These are phyloP conservation scores for Periplaneta americana DNA, from an alignment of 1,140 invertebrate genomes.

Conservation along the genomic window DNA sequence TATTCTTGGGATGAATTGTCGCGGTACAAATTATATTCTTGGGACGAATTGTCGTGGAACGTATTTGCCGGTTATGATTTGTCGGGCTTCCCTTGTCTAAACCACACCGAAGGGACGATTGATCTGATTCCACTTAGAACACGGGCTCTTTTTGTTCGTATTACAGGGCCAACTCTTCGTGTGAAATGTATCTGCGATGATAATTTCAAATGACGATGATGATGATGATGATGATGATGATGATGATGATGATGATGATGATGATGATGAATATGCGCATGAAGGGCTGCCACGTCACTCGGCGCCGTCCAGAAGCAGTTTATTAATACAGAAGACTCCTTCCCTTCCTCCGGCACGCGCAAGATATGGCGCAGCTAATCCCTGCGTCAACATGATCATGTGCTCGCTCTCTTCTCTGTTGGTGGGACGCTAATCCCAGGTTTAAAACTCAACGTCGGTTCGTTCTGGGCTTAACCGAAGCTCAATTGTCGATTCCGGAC, in stretches of 20 bases:
- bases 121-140: no score
- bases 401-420: not conserved
- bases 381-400: not conserved
- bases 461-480: not conserved
- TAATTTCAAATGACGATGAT: no score
- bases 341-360: not conserved
- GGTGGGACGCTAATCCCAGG: not conserved
- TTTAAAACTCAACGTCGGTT: not conserved
- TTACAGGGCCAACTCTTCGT: no score
- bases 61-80: no score
- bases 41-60: no score
- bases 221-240: no score
- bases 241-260: not conserved
- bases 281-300: not conserved
- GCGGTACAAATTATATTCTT: no score
- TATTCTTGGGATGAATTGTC: no score
- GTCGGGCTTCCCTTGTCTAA: no score
- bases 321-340: not conserved
- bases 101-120: no score
- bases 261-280: not conserved
- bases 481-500: not conserved
- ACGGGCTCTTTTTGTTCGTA: no score
- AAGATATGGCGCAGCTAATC: not conserved
- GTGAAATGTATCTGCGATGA: no score
- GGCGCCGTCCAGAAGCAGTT: not conserved